Evolutionary conservation across 2,888 invertebrate genomes (phyloP).

Genomic region (Heteromyza rotundicornis): DNA sequence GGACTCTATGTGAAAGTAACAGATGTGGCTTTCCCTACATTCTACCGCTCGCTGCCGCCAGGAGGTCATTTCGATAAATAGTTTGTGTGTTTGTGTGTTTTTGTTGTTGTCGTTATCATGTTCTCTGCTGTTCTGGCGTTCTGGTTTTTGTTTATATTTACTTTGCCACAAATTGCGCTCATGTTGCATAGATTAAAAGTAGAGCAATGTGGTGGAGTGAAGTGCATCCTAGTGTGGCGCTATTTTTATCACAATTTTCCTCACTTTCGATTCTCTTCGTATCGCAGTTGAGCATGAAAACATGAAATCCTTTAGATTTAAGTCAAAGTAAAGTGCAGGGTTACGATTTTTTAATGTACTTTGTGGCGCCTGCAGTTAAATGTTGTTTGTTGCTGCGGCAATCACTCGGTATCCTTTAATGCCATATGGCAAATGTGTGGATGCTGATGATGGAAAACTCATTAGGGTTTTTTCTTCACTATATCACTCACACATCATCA

Average conservation of each 20-base stretch:
- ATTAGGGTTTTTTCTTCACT: too few species aligned
- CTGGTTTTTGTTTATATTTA: background rate
- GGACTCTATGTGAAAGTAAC: background rate
- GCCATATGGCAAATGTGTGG: background rate
- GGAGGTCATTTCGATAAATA: slow-evolving; percentile 6
- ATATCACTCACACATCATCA: too few species aligned
- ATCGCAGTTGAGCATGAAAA: background rate
- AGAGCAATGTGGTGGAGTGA: background rate
- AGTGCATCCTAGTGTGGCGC: background rate
- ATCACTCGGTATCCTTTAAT: background rate
- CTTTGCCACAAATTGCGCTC: background rate
- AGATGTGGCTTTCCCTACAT: background rate
- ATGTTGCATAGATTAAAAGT: slow-evolving; percentile 6
- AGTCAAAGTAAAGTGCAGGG: background rate
- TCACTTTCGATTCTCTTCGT: too few species aligned
- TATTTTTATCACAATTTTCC: too few species aligned
- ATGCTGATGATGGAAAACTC: too few species aligned
- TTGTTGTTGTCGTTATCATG: background rate
- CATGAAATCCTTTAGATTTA: background rate
- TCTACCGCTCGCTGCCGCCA: background rate
- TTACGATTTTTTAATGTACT: background rate
- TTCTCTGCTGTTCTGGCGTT: background rate
- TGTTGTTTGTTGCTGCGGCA: background rate
- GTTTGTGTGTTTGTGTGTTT: too few species aligned
- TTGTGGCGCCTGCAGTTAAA: background rate